phyloP scores from a whole-genome alignment of 2,113 vertebrate genomes.

The Perca flavescens region DNA sequence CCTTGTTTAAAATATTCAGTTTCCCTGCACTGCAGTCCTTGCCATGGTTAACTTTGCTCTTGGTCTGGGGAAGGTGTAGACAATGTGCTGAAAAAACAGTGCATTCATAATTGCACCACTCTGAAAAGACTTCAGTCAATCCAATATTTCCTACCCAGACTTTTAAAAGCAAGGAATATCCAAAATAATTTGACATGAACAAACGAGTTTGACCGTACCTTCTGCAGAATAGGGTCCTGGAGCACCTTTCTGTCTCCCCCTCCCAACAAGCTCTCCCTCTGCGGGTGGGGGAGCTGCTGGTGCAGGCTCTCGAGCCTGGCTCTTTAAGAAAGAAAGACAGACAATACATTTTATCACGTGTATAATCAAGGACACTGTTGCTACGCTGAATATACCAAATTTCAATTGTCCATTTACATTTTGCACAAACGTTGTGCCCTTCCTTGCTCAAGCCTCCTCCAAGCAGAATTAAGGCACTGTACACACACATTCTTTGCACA shows the following conservation, averaged over 20 bases:
- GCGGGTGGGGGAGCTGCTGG: slow-evolving; percentile 1
- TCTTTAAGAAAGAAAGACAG: slow-evolving; percentile 1
- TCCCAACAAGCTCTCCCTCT: slow-evolving; percentile 80
- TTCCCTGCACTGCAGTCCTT: background rate
- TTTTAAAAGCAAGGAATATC: background rate
- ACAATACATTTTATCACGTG: background rate
- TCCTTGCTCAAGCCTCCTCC: too few relatives aligned
- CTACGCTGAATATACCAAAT: background rate
- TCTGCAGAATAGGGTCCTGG: slow-evolving; percentile 57
- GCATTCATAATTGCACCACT: background rate
- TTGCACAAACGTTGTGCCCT: background rate
- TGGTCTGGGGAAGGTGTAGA: background rate
- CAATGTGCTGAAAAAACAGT: background rate
- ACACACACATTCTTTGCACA: too few relatives aligned
- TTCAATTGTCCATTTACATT: background rate
- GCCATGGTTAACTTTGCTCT: background rate
- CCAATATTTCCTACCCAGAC: background rate
- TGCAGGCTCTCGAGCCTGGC: slow-evolving; percentile 25
- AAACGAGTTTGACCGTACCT: slow-evolving; percentile 71
- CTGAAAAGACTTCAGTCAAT: background rate
- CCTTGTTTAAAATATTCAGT: background rate
- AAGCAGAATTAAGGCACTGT: too few relatives aligned
- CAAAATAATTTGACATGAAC: background rate
- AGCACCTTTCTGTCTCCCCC: slow-evolving; percentile 81
- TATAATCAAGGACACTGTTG: background rate